Percentiles rank a stretch among this genome's conserved stretches.
These are phyloP conservation scores for Tuberolachnus salignus DNA, from an alignment of 2,888 invertebrate species.

Conservation along the genomic window DNA sequence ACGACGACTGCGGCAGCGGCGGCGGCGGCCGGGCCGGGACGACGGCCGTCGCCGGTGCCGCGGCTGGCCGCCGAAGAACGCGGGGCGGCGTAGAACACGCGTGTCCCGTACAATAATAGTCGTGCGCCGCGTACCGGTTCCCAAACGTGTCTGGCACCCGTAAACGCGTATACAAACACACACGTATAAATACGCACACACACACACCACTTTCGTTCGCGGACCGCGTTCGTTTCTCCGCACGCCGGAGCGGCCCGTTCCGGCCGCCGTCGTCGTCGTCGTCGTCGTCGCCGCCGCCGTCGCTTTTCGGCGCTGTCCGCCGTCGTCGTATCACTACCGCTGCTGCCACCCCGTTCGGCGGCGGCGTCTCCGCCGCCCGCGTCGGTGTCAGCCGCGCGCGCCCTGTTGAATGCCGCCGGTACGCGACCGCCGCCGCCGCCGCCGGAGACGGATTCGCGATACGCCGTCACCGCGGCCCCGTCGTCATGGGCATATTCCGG, in stretches of 20 bases:
- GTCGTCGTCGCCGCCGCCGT: conserved; percentile 5
- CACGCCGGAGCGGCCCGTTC: background rate
- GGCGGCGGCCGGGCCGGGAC: background rate
- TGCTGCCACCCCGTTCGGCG: background rate
- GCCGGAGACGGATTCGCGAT: conserved; percentile 4
- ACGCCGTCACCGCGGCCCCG: background rate
- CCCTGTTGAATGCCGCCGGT: conserved; percentile 51
- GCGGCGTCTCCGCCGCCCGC: conserved; percentile 3
- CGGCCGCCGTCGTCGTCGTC: conserved; percentile 1
- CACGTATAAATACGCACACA: background rate
- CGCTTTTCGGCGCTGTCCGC: background rate
- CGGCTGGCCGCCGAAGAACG: background rate
- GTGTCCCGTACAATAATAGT: conserved; percentile 24
- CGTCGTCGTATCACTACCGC: background rate
- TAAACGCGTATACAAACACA: background rate
- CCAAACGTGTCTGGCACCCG: conserved; percentile 1
- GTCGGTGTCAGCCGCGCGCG: background rate
- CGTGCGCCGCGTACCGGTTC: conserved; percentile 50
- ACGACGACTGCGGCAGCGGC: background rate
- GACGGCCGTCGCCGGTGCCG: background rate
- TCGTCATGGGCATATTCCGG: conserved; percentile 49
- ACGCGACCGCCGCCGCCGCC: conserved; percentile 17
- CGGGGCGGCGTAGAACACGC: conserved; percentile 7
- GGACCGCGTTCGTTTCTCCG: conserved; percentile 12
- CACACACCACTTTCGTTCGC: background rate